Base-by-base conservation (phyloP, 1,140 invertebrate species). In the Drosophila mayri region DNA sequence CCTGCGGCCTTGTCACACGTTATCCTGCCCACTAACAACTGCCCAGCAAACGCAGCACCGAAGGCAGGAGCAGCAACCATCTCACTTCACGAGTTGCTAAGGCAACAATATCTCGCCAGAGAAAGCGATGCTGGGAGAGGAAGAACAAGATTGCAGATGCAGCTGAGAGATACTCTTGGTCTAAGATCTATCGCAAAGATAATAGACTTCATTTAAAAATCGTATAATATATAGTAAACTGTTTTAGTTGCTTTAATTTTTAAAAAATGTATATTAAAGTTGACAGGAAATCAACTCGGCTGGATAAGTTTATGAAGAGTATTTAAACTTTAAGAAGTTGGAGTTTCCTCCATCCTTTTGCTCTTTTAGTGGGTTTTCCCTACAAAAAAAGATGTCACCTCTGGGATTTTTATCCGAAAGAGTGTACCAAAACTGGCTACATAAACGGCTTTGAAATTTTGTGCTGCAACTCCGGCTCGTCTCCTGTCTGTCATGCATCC, bases 1-100 rank as follows among this genome's bases (percentile, higher is more conserved):
- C 71, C 85, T 90, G 85, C 81, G 85, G 67, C 78, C 78, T 90
- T 90, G 85, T 90, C 86, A 81, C 81, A 81, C 81, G 81, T 76
- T 81, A 73, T 41, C 60, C 58, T 61, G 66, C 70, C 77, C 78
- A 79, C 65, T 63, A 75, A 78, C 66, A 85, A 79, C 81, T 68
- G 70, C 44, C 75, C 72, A 71, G 50, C 37, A 65, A 68, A 43
- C 47, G 57, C 73, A 73, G 52, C 57, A 70, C 43, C 49, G 76
- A 40, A 50, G 63, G 50, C 63, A 63, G 44, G 32, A 77, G 12
- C 49, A 66, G 18, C 49, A 74, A 60, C 72, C 54, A 75, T 71
- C 61, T 52, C 75, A 77, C 74, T 68, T 68, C 66, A 79, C 72
- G 75, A 71, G 85, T 81, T 86, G 63, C 83, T 86, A 76, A 73